Base-by-base conservation (phyloP, 53 echinoderm and acorn worm species). In the Hippasteria phrygiana region DNA sequence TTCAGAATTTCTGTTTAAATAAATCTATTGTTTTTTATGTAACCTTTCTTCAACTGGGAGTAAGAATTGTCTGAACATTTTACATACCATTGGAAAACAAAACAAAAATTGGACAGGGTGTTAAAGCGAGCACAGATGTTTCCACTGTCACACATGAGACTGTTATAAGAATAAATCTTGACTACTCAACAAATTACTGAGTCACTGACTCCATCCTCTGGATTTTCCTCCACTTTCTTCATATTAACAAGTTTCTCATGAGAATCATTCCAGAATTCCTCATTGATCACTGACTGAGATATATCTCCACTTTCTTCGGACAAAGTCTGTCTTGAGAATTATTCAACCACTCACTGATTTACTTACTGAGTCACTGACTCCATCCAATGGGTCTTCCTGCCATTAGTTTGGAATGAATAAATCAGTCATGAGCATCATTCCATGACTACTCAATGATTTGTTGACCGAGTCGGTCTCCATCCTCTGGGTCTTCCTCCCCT, bases 321-420 rank as follows among this genome's bases (percentile, higher is more conserved):
- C 32, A 20, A 20, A 81, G 64, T 73, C 20, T 54, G 0, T 54
- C 54, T 18, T 54, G 54, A 54, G 54, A 16, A 17, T 74, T 63
- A 45, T 84, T 88, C 87, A 33, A 90, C n/a, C n/a, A n/a, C n/a
- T n/a, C n/a, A n/a, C n/a, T n/a, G n/a, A 74, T 3, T 91, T 48
- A 74, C 91, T 92, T 56, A 54, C 3, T 1, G 69, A 83, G 47
- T 83, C 83, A 74, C 78, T 88, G 55, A 80, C 80, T 71, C 55
- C 80, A 69, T 89, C 89, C 51, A 78, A 70, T 0, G 88, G 48
- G 64, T 89, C 89, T 47, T 66, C 65, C 53, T 78, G 79, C 71
- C 89, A 6, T 27, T 11, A 12, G 12, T 28, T 73, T 0, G 3
- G 11, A 56, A 38, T 38, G 75, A 46, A 3, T 4, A 32, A 50